Base-by-base conservation (phyloP, 2,113 vertebrate genomes). In the Pterocles orientalis region DNA sequence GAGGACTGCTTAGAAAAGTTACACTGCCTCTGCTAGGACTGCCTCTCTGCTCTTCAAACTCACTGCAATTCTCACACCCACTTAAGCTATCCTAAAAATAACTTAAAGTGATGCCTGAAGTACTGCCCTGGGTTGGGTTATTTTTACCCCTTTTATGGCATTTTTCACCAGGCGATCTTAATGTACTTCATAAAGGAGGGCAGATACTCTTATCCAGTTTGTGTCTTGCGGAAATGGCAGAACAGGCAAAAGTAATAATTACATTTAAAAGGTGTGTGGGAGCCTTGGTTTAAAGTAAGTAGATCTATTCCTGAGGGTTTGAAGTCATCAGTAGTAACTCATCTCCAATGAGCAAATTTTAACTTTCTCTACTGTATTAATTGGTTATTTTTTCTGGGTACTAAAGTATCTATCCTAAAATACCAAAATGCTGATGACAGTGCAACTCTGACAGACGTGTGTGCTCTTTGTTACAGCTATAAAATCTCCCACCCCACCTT, bases 391-490 rank as follows among this genome's bases (percentile, higher is more conserved):
- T 86, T 72, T 3, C 16, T 48, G 82, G 36, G 14, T 36, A 81
- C 18, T 68, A 33, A 60, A 56, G 39, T 73, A 31, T 15, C 47
- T 60, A 26, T 83, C 41, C 29, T 64, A 65, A 89, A 61, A 53
- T 34, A 48, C 26, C 34, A 51, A 45, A 64, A 47, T 28, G 2
- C 20, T 66, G 75, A 25, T 75, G 43, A 70, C 18, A 36, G 25
- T 45, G 57, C 10, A 39, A 8, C 50, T 54, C 70, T 71, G 77
- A 92, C 39, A 26, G 62, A 51, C 1, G 3, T 48, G 17, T 94
- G 58, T 93, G n/a, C 62, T 93, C 76, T 93, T 88, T 86, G 36
- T 94, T 92, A 17, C 84, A 98, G 98, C 68, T 83, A 4, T 94
- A 51, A 93, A 86, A 45, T 82, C 96, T 50, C 91, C 97, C 31